Evolutionary conservation across 2,797 vertebrate species (phyloP).

Genomic region (Phrynocephalus vlangalii): DNA sequence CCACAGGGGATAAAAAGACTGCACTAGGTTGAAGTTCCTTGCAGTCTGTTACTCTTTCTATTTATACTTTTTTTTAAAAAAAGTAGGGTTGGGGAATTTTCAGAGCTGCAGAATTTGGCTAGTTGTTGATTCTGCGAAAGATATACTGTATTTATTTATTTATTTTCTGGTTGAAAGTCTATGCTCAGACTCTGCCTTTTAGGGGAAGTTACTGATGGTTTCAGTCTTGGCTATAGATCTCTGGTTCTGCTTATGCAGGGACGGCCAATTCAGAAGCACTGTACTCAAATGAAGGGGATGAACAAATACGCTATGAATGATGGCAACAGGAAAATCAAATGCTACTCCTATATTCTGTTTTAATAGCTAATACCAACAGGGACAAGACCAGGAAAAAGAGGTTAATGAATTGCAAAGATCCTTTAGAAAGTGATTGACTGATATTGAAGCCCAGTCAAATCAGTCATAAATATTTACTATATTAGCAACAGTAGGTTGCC

Average conservation of each 20-base stretch:
- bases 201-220: slow-evolving; percentile 82
- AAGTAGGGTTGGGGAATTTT: slow-evolving; percentile 9
- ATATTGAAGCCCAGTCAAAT: slow-evolving; percentile 94
- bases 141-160: slow-evolving; percentile 2
- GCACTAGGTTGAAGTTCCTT: slow-evolving; percentile 18
- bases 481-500: slow-evolving; percentile 90
- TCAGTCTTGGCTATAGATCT: slow-evolving; percentile 82
- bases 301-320: slow-evolving; percentile 97
- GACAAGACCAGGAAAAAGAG: slow-evolving; percentile 94
- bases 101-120: slow-evolving; percentile 63
- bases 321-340: slow-evolving; percentile 93
- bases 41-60: slow-evolving; percentile 43
- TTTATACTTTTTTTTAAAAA: slow-evolving; percentile 29
- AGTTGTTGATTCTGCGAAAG: slow-evolving; percentile 58
- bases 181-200: slow-evolving; percentile 75
- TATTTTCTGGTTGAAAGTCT: slow-evolving; percentile 71
- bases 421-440: slow-evolving; percentile 97
- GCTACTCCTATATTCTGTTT: slow-evolving; percentile 84
- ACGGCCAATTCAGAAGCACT: slow-evolving; percentile 96
- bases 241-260: slow-evolving; percentile 97
- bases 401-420: slow-evolving; percentile 99
- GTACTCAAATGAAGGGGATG: slow-evolving; percentile 92
- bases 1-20: background rate
- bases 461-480: slow-evolving; percentile 99
- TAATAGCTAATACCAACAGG: slow-evolving; percentile 96